Evolutionary conservation across 2,797 vertebrate genomes (phyloP), one percentile per base, ranked within the genome.

Genomic region (Sebastes elongatus): DNA sequence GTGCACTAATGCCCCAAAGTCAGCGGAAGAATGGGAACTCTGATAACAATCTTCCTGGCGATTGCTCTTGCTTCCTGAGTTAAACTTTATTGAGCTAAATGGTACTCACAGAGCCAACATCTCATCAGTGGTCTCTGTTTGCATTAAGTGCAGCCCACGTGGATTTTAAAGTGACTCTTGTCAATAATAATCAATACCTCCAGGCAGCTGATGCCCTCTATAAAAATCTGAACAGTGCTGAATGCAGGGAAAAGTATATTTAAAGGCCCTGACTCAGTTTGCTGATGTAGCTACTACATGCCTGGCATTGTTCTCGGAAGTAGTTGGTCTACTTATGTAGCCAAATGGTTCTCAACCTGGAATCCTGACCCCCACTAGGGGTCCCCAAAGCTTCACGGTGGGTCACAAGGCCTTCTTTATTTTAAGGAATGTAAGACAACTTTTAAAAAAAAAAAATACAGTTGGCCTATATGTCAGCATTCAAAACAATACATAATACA

Each of bases 131-230:
- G 27, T 67, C 16, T 88, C 52, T 83, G 42, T 86, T 80, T 76
- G 67, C 62, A 49, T 18, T 86, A 80, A 89, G 80, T 86, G 79
- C 81, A 22, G 25, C 22, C 53, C n/a, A 61, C 16, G 61, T 82
- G 20, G 32, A 87, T 83, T 80, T 85, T 56, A 80, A 42, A 86
- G 52, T 59, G 11, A 75, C 27, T 70, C 20, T 52, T 56, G 60
- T 83, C 63, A 69, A 76, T 81, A 83, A 61, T 33, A 76, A 85
- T 81, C 60, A 63, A 78, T 57, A 59, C 0, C 33, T 27, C 7
- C 7, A 8, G 9, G 53, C 71, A 72, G 52, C 62, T 69, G 23
- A 70, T 23, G 27, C 30, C 46, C 32, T 68, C 35, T 71, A n/a
- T 4, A 67, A 82, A 78, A 82, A 82, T 46, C n/a, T 60, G 16